These are phyloP conservation scores for Zelleria hepariella DNA, from an alignment of 2,888 invertebrate species.

Conservation along the genomic window DNA sequence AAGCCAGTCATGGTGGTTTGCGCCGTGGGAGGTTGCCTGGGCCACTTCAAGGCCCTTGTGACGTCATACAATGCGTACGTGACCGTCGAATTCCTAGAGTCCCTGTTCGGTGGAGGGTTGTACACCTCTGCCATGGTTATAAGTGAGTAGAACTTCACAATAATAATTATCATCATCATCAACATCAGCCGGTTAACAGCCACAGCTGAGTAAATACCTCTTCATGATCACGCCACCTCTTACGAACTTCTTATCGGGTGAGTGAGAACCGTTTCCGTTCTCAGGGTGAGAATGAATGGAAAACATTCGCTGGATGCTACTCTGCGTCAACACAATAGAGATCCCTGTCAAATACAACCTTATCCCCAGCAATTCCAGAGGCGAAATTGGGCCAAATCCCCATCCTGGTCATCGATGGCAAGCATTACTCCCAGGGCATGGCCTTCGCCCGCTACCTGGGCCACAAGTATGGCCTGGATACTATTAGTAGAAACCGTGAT, in stretches of 20 bases:
- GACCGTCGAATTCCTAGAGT: slow-evolving; percentile 42
- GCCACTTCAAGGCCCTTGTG: slow-evolving; percentile 42
- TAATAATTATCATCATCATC: not conserved
- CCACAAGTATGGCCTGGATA: too few relatives aligned
- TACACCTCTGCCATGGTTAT: slow-evolving; percentile 41
- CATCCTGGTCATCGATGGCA: too few relatives aligned
- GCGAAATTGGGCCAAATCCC: too few relatives aligned
- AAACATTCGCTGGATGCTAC: not conserved
- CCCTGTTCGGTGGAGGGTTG: slow-evolving; percentile 37
- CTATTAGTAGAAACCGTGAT: too few relatives aligned
- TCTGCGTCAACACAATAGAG: not conserved
- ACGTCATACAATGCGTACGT: slow-evolving; percentile 38
- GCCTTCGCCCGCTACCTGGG: too few relatives aligned
- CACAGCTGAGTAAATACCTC: too few relatives aligned
- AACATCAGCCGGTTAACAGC: not conserved
- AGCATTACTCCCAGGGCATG: too few relatives aligned
- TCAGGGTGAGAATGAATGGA: not conserved
- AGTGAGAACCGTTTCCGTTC: not conserved
- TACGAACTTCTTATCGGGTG: not conserved
- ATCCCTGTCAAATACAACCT: too few relatives aligned
- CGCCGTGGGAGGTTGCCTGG: slow-evolving; percentile 34
- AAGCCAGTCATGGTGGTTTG: slow-evolving; percentile 43
- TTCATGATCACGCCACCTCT: too few relatives aligned
- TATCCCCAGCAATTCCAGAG: not conserved
- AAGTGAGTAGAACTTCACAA: slow-evolving; percentile 25